A percentile compares a stretch with the other conserved stretches of the same genome.
phyloP scores from a whole-genome alignment of 2,113 vertebrate species.

The Zosterops pallidus region DNA sequence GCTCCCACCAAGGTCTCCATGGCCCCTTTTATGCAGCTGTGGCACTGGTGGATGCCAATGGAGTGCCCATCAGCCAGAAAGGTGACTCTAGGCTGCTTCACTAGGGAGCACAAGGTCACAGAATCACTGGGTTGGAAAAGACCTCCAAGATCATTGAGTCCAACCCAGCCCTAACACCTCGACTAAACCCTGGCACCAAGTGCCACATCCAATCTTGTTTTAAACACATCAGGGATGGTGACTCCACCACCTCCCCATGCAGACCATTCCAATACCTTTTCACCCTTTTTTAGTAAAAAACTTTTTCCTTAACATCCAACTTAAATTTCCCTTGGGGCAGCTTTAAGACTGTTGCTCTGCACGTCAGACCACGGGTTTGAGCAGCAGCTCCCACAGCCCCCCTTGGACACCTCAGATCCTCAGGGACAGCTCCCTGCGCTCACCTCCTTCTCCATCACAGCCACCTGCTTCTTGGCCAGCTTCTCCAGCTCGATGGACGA shows the following conservation, averaged over 20 bases:
- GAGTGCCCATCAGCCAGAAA: background rate
- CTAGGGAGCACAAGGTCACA: background rate
- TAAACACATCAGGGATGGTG: background rate
- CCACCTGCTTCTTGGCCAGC: conserved; percentile 95
- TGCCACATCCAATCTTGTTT: background rate
- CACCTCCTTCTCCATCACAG: conserved; percentile 97
- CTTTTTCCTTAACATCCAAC: background rate
- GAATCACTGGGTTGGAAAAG: background rate
- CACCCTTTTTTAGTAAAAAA: background rate
- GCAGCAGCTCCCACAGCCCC: background rate
- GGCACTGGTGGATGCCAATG: background rate
- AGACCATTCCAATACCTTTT: background rate
- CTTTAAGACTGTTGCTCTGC: background rate
- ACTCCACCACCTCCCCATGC: background rate
- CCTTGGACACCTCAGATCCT: background rate
- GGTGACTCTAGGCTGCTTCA: background rate
- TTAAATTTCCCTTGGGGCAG: background rate
- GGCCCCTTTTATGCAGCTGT: background rate
- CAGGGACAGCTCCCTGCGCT: background rate
- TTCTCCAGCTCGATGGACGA: conserved; percentile 99
- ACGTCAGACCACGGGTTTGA: background rate
- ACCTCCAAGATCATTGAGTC: background rate
- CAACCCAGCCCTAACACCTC: background rate
- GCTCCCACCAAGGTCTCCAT: background rate
- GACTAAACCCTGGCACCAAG: background rate